Evolutionary conservation across 2,888 invertebrate species (phyloP), one percentile per base, ranked within the genome.

Genomic region (Dexiosoma caninum): DNA sequence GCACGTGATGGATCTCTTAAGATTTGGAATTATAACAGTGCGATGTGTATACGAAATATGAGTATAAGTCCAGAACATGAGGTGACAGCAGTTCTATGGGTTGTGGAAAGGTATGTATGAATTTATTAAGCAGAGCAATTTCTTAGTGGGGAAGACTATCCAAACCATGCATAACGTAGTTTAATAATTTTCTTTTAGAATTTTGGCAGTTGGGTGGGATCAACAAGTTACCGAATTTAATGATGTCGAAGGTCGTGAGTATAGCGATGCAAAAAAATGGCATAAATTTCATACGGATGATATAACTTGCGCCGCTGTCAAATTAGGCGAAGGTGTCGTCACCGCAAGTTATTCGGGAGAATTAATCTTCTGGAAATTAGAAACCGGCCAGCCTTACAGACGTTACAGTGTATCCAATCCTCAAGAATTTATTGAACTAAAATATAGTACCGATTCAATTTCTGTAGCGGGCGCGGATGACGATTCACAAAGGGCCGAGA

Each of bases 11-110:
- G 96, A 10, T 92, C 94, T 0, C 90, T 96, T 7, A 89, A 93
- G 91, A 92, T 96, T 35, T 97, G 97, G 97, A 95, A 96, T 89
- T 96, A 96, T 86, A 95, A 95, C 86, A 94, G 94, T 23, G 95
- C 95, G 0, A 92, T 92, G 7, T 95, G 95, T 84, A 87, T 95
- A 79, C 91, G 94, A 81, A 93, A 92, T 69, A 93, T 96, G 93
- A 89, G 90, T 30, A 93, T 94, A 19, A 93, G 92, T 82, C 90
- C 91, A 72, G 92, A 92, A 86, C 92, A 92, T 88, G 93, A 92
- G 85, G 92, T 92, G 1, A 92, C 92, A 6, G 89, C 89, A 46
- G 91, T 92, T 51, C 92, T 93, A 84, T 93, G 93, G 93, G 91
- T 92, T 1, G 91, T 92, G 53, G 92, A 92, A 83, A 91, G 92